A percentile compares a stretch with the other conserved stretches of the same genome.
Conservation (phyloP, 2,888 invertebrate species). For the Morpho deidamia region DNA sequence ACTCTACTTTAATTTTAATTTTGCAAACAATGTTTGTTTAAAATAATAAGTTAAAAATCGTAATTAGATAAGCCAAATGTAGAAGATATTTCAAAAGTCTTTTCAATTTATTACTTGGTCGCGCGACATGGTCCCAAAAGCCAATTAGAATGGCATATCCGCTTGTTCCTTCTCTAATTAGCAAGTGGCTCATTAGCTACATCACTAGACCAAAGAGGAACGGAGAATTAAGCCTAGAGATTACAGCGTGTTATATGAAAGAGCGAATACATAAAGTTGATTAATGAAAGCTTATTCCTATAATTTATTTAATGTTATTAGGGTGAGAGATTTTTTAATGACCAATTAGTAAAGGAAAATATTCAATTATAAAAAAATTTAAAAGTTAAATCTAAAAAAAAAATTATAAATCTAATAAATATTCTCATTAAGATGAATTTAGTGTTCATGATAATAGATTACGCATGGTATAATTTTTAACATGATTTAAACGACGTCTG, state of each 20-base stretch:
- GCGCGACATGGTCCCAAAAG: constrained; percentile 56
- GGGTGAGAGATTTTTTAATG: no score
- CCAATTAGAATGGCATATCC: constrained; percentile 74
- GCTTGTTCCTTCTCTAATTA: constrained; percentile 75
- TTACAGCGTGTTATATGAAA: background rate
- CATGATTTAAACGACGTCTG: no score
- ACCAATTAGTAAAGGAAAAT: no score
- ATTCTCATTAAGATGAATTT: no score
- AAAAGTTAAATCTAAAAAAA: no score
- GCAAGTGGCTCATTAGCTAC: constrained; percentile 72
- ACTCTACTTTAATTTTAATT: background rate
- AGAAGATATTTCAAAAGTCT: constrained; percentile 16
- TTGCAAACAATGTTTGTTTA: background rate
- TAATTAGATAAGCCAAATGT: constrained; percentile 8
- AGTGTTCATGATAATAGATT: no score
- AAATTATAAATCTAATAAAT: no score
- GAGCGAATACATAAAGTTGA: background rate
- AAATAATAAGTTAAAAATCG: background rate
- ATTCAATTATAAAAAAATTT: no score
- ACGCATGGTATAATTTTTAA: no score
- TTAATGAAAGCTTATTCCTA: no score
- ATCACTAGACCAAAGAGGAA: constrained; percentile 55
- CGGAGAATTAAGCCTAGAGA: constrained; percentile 1
- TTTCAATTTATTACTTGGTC: constrained; percentile 20
- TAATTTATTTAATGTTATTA: no score